Evolutionary conservation across 2,888 invertebrate genomes (phyloP).

Genomic region (Sepioteuthis lessoniana): DNA sequence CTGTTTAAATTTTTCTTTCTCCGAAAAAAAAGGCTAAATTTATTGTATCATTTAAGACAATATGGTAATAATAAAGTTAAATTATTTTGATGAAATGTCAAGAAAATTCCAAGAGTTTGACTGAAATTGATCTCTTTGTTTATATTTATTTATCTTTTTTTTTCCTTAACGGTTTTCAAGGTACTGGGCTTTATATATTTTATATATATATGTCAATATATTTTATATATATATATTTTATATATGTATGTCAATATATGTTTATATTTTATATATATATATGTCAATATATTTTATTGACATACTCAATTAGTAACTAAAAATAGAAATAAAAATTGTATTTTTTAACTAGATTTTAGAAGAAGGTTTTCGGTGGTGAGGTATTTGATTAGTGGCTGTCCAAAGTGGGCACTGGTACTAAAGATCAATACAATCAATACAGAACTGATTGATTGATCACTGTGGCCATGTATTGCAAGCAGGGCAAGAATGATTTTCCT

Average conservation of each 20-base stretch:
- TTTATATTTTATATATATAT: no score
- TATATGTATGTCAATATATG: no score
- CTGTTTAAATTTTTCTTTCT: not conserved
- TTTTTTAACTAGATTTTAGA: not conserved
- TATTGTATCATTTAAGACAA: not conserved
- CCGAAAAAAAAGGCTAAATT: not conserved
- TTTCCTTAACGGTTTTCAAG: not conserved
- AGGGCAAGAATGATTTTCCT: not conserved
- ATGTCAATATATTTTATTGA: no score
- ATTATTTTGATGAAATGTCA: not conserved
- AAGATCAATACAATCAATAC: conserved; percentile 15
- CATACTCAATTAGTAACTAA: not conserved
- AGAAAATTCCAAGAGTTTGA: not conserved
- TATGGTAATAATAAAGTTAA: not conserved
- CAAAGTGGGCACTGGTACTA: not conserved
- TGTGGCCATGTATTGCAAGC: not conserved
- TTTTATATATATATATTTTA: no score
- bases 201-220: no score
- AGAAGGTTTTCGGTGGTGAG: not conserved
- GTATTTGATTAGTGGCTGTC: not conserved
- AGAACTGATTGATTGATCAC: conserved; percentile 11
- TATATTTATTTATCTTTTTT: not conserved
- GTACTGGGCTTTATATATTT: not conserved
- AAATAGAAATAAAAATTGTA: not conserved
- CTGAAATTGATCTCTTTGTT: not conserved